Base-by-base conservation (phyloP, 2,888 invertebrate species). In the Chymomyza procnemis region DNA sequence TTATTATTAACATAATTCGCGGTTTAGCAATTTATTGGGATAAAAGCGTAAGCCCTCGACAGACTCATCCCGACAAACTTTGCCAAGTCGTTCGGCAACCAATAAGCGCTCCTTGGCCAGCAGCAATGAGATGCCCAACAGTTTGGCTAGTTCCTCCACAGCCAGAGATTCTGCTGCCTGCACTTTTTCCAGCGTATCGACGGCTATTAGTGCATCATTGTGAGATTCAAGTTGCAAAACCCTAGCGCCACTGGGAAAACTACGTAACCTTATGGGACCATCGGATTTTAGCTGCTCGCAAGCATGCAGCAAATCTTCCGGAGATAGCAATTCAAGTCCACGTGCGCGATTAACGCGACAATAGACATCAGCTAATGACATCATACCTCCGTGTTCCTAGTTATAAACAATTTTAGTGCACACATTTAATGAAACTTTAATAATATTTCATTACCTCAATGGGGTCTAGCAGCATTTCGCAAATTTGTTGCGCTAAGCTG, bases 301-400 rank as follows among this genome's bases (percentile, higher is more conserved):
- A 18, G 98, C 98, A 91, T 97, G 95, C 54, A 99, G 91, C 77
- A 99, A 93, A 93, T 99, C 99, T 91, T 99, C 99, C 0, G 99
- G 99, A 0, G 99, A 99, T 62, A 99, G 92, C 0, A 99, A 92
- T 92, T 99, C 98, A 76, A 99, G 92, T 3, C 99, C 99, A 88
- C 99, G 93, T 0, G 99, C 99, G 90, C 99, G 93, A 91, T 99
- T 99, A 1, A 99, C 95, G 79, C 99, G 93, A 91, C 99, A 99
- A 92, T 97, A 99, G 0, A 96, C 98, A 92, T 99, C 99, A 3
- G 98, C 96, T 65, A 99, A 91, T 0, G 97, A 95, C 97, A 99
- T 98, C 93, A 99, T 97, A 9, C 99, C 99, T 34, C 99, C 98
- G 89, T 94, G 94, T 88, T 97, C 96, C 95, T 96, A 74, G 26